phyloP scores from a whole-genome alignment of 2,888 invertebrate genomes.

The Fabriciana adippe region DNA sequence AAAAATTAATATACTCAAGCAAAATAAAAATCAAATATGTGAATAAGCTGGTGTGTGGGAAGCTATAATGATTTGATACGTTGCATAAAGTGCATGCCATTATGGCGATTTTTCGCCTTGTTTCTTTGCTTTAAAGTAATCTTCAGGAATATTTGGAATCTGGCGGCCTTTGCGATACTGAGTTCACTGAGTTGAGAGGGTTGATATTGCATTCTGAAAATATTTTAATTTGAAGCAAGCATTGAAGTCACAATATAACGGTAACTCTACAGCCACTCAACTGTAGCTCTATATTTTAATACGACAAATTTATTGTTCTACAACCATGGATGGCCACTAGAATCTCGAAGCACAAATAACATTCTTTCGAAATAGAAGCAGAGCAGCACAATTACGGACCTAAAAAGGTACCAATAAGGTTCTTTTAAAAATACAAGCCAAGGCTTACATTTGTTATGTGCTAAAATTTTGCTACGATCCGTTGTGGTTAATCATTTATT shows the following conservation, averaged over 20 bases:
- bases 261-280: too few species aligned
- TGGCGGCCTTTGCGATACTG: background rate
- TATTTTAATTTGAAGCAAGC: too few species aligned
- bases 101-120: conserved; percentile 3
- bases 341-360: background rate
- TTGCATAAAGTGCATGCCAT: background rate
- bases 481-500: background rate
- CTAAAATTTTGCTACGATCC: background rate
- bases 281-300: too few species aligned
- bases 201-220: background rate
- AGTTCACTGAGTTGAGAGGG: background rate
- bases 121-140: conserved; percentile 12
- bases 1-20: too few species aligned
- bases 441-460: background rate
- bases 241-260: too few species aligned
- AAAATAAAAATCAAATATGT: background rate
- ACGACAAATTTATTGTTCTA: too few species aligned
- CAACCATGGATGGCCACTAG: background rate
- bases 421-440: background rate
- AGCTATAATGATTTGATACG: background rate
- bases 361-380: background rate
- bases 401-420: conserved; percentile 6
- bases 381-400: background rate
- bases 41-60: background rate
- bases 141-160: conserved; percentile 9